Evolutionary conservation across 1,140 invertebrate genomes (phyloP), one percentile per base, ranked within the genome.

Genomic region (Microvelia longipes): DNA sequence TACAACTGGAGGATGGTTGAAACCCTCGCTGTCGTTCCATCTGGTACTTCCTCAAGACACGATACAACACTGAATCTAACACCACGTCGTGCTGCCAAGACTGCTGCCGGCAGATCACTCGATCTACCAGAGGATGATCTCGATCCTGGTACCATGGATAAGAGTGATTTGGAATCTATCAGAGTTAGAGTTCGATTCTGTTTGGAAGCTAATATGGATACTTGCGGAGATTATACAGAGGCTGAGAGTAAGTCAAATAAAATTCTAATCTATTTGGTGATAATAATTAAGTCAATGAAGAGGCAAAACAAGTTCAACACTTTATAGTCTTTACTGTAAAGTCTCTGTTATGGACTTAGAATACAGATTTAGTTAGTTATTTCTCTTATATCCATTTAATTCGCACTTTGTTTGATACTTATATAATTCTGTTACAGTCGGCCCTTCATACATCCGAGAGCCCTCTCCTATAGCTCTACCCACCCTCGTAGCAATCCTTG

Each of bases 181-280:
- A 83, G 85, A 29, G 85, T 94, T 24, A 80, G 90, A 28, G 86
- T 92, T 1, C 88, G 89, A 73, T 80, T 94, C 1, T 94, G 92
- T 73, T 80, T 93, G 35, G 83, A 86, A 73, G 84, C 86, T 5
- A 90, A 90, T 77, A 83, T 85, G 28, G 87, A 90, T 28, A 88
- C 89, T 71, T 94, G 92, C 77, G 90, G 91, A 29, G 89, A 92
- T 29, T 90, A 90, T 78, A 84, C 85, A 1, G 87, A 89, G 77
- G 90, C 91, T 28, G 87, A 91, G 75, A 87, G 90, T 92, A 80
- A 90, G 88, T 86, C 72, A n/a, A n/a, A n/a, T n/a, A n/a, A n/a
- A n/a, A n/a, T n/a, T n/a, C n/a, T n/a, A 27, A 70, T 60, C 27
- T 28, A 29, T 5, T 67, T 67, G 13, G n/a, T n/a, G 11, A 66